phyloP scores from a whole-genome alignment of 2,888 invertebrate genomes.

The Drosophila acutilabella region DNA sequence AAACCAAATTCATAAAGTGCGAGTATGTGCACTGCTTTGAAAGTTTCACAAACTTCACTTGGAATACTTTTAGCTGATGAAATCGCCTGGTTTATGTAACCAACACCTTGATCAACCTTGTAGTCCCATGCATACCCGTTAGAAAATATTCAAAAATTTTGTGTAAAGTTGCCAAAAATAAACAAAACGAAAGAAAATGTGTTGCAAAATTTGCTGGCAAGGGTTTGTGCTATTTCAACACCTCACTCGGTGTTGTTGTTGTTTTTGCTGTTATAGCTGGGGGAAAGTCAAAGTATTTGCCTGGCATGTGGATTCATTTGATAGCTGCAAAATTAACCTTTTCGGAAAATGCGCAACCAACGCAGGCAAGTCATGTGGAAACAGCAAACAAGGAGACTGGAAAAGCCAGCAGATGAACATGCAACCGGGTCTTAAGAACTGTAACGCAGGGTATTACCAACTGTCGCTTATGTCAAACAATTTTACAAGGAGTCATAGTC shows the following conservation, averaged over 20 bases:
- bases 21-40: conserved; percentile 6
- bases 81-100: conserved; percentile 1
- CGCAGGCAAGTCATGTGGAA: conserved; percentile 60
- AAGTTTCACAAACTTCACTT: neutral
- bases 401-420: conserved; percentile 10
- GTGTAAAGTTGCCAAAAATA: conserved; percentile 1
- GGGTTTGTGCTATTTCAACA: conserved; percentile 15
- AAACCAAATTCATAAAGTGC: neutral
- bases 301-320: conserved; percentile 56
- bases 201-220: conserved; percentile 16
- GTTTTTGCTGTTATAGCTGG: conserved; percentile 12
- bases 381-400: conserved; percentile 17
- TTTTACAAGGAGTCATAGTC: neutral
- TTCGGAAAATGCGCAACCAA: conserved; percentile 59
- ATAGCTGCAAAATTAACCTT: conserved; percentile 75
- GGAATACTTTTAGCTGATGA: conserved; percentile 16
- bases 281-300: conserved; percentile 53
- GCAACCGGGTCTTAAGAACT: conserved; percentile 10
- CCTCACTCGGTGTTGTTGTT: conserved; percentile 12
- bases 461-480: conserved; percentile 14
- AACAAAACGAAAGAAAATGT: conserved; percentile 1
- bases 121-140: neutral
- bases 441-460: conserved; percentile 10
- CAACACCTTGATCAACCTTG: conserved; percentile 5
- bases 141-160: conserved; percentile 21